Evolutionary conservation across 2,888 invertebrate genomes (phyloP), one percentile per base, ranked within the genome.

Genomic region (Lochmaea crataegi): DNA sequence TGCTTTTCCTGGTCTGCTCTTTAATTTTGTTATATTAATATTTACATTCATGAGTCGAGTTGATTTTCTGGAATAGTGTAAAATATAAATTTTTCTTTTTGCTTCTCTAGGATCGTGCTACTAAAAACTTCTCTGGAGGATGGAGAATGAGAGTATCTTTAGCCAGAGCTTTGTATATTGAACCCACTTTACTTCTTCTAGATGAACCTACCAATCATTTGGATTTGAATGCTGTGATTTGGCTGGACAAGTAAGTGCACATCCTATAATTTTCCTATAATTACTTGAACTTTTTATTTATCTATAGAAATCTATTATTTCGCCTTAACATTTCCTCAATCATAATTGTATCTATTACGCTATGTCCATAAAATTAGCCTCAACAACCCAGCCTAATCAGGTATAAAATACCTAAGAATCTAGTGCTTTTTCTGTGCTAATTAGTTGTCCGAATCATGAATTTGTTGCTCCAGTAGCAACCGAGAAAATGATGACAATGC

Each of bases 141-240:
- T 99, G 99, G 99, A 91, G 99, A 78, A 99, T 99, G 99, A 93
- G 99, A 84, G 98, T 99, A 5, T 99, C 98, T 0, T 88, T 99
- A 57, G 99, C 98, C 0, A 91, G 98, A 85, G 99, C 99, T 3
- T 88, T 99, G 22, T 99, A 98, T 85, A 90, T 99, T 74, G 99
- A 99, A 87, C 99, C 99, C 0, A 98, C 99, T 1, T 88, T 99
- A n/a, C 88, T 99, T 38, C 89, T 99, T 86, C 92, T 99, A 45
- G 99, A 99, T 88, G 99, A 99, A 90, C 99, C 99, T 78, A 99
- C 99, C 0, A 99, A 99, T 88, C 99, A 99, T 88, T 93, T 99
- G 82, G 99, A 99, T 90, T 90, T 99, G 73, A 99, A 99, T 85
- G 99, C 99, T 78, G 99, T 99, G 65, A 99, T 99, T 90, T 99